Evolutionary conservation across 2,113 vertebrate species (phyloP), one percentile per base, ranked within the genome.

Genomic region (Engraulis encrasicolus): DNA sequence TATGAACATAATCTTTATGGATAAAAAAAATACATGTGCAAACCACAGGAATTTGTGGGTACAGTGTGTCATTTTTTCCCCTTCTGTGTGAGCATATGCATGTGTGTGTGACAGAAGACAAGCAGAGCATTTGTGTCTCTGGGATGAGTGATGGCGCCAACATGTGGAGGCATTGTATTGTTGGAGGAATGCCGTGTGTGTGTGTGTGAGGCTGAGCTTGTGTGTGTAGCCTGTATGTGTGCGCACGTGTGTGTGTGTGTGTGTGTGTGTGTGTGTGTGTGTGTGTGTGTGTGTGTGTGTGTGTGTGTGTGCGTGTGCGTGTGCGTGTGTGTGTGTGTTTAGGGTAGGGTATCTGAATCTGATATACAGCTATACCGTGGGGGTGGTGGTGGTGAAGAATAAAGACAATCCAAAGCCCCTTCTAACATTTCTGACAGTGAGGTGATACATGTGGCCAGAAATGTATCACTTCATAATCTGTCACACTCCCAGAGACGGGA

Each of bases 351-450:
- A n/a, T n/a, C n/a, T n/a, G n/a, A n/a, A n/a, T n/a, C n/a, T n/a
- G n/a, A n/a, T n/a, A n/a, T n/a, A n/a, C n/a, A n/a, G n/a, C n/a
- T n/a, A n/a, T n/a, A n/a, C n/a, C n/a, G n/a, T 45, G 40, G 40
- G 9, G 40, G 40, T 45, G 40, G 40, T 45, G 40, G 40, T 45
- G 40, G 74, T 49, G 84, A 27, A 11, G 81, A 37, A 79, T 54
- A 45, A 83, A 81, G 66, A 84, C 88, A 85, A n/a, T n/a, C n/a
- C n/a, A n/a, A 87, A 87, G 86, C 66, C 36, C 81, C n/a, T n/a
- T 45, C 18, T 78, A 82, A 84, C 84, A 86, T 87, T 89, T 87
- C 78, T 71, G 79, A 58, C 37, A 34, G 31, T 45, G 40, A 7
- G 23, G 17, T 58, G 20, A 37, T 6, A 2, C 54, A 15, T 38